phyloP scores from a whole-genome alignment of 2,888 invertebrate species.

The Linnaemya tessellans region DNA sequence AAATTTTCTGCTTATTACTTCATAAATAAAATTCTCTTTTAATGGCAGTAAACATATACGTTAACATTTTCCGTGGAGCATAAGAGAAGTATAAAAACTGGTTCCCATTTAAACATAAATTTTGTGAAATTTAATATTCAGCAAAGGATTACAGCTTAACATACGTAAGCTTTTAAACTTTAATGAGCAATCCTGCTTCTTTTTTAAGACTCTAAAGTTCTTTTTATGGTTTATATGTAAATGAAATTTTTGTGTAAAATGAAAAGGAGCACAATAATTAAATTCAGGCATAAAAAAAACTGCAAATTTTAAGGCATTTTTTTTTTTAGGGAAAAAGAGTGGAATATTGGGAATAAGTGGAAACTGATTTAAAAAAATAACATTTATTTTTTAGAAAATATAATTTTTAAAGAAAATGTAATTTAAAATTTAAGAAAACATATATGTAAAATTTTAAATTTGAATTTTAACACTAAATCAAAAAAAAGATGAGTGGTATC shows the following conservation, averaged over 20 bases:
- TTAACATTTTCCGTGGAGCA: not conserved
- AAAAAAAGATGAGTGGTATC: too few species aligned
- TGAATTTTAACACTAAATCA: too few species aligned
- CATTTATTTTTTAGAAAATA: too few species aligned
- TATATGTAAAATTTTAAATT: too few species aligned
- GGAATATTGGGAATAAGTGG: too few species aligned
- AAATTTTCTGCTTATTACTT: constrained; percentile 27
- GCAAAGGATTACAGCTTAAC: not conserved
- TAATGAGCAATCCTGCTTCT: not conserved
- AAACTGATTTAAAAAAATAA: too few species aligned
- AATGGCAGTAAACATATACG: not conserved
- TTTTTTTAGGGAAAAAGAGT: too few species aligned
- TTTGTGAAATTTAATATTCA: not conserved
- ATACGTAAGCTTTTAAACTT: not conserved
- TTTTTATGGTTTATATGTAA: not conserved
- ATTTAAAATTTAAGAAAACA: too few species aligned
- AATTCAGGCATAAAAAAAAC: not conserved
- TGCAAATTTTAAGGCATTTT: too few species aligned
- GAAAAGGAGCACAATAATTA: not conserved
- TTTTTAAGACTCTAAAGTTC: not conserved
- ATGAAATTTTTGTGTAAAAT: too few species aligned
- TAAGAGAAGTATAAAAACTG: not conserved
- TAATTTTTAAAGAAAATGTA: too few species aligned
- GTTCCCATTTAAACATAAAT: not conserved
- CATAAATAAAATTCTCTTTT: constrained; percentile 13